A percentile compares a stretch with the other conserved stretches of the same genome.
Evolutionary conservation across 2,888 invertebrate species (phyloP).

Genomic region (Octonoba sinensis): DNA sequence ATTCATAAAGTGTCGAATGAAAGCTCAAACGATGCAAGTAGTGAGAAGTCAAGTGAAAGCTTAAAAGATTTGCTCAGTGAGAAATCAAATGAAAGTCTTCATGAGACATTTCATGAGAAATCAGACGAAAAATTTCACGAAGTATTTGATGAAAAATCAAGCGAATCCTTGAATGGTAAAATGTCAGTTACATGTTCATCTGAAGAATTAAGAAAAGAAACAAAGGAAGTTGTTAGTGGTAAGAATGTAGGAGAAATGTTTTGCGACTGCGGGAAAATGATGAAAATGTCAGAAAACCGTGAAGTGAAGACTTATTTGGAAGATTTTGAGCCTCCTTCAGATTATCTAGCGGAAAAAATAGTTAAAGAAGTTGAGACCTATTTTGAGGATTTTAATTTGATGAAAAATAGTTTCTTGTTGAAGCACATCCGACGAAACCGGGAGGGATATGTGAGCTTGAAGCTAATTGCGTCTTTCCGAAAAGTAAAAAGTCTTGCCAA

Average conservation of each 20-base stretch:
- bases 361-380: conserved; percentile 93
- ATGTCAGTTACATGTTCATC: background rate
- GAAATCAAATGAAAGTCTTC: too few species aligned
- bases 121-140: too few species aligned
- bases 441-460: conserved; percentile 94
- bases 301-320: conserved; percentile 4
- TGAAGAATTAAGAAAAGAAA: background rate
- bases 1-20: too few species aligned
- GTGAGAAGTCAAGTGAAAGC: too few species aligned
- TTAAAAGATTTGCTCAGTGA: too few species aligned
- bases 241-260: background rate
- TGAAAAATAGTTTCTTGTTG: conserved; percentile 94
- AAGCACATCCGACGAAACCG: conserved; percentile 95
- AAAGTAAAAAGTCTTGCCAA: conserved; percentile 93
- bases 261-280: background rate
- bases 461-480: conserved; percentile 94
- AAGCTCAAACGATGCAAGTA: too few species aligned
- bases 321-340: conserved; percentile 76
- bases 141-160: too few species aligned
- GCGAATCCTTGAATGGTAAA: too few species aligned
- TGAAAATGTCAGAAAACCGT: background rate
- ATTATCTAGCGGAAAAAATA: conserved; percentile 83
- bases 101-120: too few species aligned
- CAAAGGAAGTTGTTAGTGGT: background rate
- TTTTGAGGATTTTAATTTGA: conserved; percentile 94